phyloP scores from a whole-genome alignment of 2,888 invertebrate species.

The Drosophila pegasa region DNA sequence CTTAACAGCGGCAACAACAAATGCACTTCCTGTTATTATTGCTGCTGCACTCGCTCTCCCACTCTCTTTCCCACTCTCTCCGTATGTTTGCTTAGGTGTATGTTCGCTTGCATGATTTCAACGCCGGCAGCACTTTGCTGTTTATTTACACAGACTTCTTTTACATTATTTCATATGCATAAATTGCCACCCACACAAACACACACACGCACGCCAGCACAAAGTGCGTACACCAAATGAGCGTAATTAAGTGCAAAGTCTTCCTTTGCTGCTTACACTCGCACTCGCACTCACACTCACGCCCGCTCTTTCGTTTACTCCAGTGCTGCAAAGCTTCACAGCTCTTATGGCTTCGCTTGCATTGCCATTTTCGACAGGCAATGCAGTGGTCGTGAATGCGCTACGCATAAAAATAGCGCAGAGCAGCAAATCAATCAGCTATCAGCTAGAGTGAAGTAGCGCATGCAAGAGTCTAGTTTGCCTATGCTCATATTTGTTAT shows the following conservation, averaged over 20 bases:
- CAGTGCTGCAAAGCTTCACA: slow-evolving; percentile 13
- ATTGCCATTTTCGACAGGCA: background rate
- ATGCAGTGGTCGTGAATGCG: background rate
- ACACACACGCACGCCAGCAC: slow-evolving; percentile 24
- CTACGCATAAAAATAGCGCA: background rate
- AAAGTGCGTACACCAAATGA: slow-evolving; percentile 61
- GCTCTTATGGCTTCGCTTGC: slow-evolving; percentile 27
- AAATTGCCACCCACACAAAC: slow-evolving; percentile 62
- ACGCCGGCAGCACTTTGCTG: slow-evolving; percentile 78
- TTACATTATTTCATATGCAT: slow-evolving; percentile 73
- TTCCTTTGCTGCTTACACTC: slow-evolving; percentile 16
- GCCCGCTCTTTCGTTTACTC: slow-evolving; percentile 5
- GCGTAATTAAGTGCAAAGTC: slow-evolving; percentile 61
- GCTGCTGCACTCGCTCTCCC: slow-evolving; percentile 34
- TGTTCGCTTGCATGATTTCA: slow-evolving; percentile 70
- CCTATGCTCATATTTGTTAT: background rate
- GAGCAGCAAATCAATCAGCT: background rate
- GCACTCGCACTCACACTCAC: slow-evolving; percentile 2
- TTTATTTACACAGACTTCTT: slow-evolving; percentile 77
- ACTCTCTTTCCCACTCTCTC: background rate
- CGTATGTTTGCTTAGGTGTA: slow-evolving; percentile 72
- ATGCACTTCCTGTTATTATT: slow-evolving; percentile 78
- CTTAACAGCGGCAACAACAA: slow-evolving; percentile 73
- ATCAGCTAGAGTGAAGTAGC: slow-evolving; percentile 2
- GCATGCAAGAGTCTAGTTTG: slow-evolving; percentile 28